Base-by-base conservation (phyloP, 2,113 vertebrate species). In the Campylomormyrus tamandua region DNA sequence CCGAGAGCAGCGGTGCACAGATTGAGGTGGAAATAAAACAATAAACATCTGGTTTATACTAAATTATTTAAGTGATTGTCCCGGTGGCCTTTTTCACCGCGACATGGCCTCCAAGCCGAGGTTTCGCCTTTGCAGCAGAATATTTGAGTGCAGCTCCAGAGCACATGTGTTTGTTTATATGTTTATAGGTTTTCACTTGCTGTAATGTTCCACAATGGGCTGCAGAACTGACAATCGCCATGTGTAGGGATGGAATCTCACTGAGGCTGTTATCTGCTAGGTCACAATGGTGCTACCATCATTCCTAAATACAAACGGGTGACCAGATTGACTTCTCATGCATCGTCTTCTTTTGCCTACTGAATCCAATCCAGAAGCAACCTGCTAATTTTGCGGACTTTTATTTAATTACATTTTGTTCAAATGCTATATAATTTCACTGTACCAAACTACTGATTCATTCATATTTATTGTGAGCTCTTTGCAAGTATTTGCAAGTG, bases 401-500 rank as follows among this genome's bases (percentile, higher is more conserved):
- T 91, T 90, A 91, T 92, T 91, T 91, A 90, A 90, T 66, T 90
- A 89, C 90, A 88, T 91, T 91, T 92, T 91, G 58, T 91, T 88
- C 90, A 90, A 49, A 88, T 91, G 56, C 70, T 91, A 50, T 92
- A 83, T 90, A 89, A 91, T 92, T 92, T 91, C 89, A 90, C 83
- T 87, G 88, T 86, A 91, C 89, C 90, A 91, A 90, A 87, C 90
- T 92, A 90, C 89, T 90, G 91, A 93, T 91, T 91, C 90, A 77
- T 88, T 88, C 91, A 90, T 93, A 94, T 94, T 93, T 94, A 94
- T 94, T 92, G 91, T 92, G 90, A 90, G 90, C 24, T 83, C 24
- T 86, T 84, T 87, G 39, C 15, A 90, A 83, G 13, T 77, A 77
- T 83, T 87, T 48, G 56, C 42, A 83, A 52, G 91, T 90, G 91